Conservation (phyloP, 2,113 vertebrate genomes). For the Lepus timidus region DNA sequence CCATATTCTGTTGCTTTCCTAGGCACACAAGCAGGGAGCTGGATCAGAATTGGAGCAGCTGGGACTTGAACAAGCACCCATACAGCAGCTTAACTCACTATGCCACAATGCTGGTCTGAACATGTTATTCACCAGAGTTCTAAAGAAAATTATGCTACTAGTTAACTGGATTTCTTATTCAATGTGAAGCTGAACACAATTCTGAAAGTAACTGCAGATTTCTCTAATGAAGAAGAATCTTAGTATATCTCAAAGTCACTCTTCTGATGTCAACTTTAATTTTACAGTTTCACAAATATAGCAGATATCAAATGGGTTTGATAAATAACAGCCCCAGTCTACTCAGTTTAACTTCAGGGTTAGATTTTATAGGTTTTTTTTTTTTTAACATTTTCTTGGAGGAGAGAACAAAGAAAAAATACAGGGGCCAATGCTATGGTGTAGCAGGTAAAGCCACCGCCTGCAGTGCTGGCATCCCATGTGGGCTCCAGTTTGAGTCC, state of each 20-base stretch:
- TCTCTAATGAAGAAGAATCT: background rate
- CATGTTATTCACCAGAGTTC: background rate
- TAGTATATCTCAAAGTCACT: background rate
- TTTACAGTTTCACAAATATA: conserved; percentile 31
- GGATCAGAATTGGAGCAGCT: too few species aligned
- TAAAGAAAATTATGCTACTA: background rate
- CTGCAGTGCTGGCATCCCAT: too few species aligned
- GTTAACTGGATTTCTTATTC: background rate
- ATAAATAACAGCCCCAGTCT: background rate
- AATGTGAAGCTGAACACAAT: background rate
- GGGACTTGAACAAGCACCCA: too few species aligned
- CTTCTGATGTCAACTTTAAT: conserved; percentile 40
- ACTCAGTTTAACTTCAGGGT: background rate
- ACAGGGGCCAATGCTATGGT: too few species aligned
- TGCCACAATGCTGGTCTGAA: too few species aligned
- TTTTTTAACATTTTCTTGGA: background rate
- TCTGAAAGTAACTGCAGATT: background rate
- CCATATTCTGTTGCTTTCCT: too few species aligned
- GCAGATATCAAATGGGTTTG: background rate
- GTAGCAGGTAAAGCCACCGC: too few species aligned
- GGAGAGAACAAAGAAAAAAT: too few species aligned
- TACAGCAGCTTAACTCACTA: too few species aligned
- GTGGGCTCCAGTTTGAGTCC: too few species aligned
- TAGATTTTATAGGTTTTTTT: background rate
- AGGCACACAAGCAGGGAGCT: too few species aligned